These are phyloP conservation scores for Lithobates sylvaticus DNA, from an alignment of 2,797 vertebrate species.

Conservation along the genomic window DNA sequence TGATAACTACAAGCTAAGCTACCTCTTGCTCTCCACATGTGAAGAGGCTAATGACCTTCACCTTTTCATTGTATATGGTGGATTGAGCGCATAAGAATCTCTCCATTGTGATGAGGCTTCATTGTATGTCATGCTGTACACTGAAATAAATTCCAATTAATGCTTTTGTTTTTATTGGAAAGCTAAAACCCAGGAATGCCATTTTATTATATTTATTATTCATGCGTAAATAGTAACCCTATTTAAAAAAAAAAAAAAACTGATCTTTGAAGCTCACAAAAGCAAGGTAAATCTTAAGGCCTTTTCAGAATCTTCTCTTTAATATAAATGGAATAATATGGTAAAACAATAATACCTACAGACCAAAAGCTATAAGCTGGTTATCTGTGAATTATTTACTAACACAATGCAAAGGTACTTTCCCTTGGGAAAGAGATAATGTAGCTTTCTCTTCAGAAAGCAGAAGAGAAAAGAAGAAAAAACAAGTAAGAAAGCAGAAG, in stretches of 20 bases:
- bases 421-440: too few relatives aligned
- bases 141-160: not conserved
- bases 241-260: not conserved
- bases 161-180: not conserved
- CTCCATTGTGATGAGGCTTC: not conserved
- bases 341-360: not conserved
- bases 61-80: constrained; percentile 8
- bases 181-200: not conserved
- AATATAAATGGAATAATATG: not conserved
- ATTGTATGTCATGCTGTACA: not conserved
- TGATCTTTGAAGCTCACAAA: not conserved
- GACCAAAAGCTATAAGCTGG: too few relatives aligned
- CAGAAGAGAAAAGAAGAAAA: too few relatives aligned
- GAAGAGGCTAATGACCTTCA: constrained; percentile 40
- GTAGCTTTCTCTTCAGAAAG: too few relatives aligned
- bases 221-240: not conserved
- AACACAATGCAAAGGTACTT: not conserved
- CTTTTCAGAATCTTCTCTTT: not conserved
- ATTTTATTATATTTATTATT: not conserved
- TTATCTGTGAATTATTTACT: not conserved
- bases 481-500: too few relatives aligned
- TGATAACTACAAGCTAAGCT: constrained; percentile 9
- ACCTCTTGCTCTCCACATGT: constrained; percentile 36
- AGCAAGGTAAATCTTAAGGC: not conserved
- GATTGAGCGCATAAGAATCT: not conserved